Evolutionary conservation across 53 echinoderm and acorn worm genomes (phyloP).

Genomic region (Stichopus horrens): DNA sequence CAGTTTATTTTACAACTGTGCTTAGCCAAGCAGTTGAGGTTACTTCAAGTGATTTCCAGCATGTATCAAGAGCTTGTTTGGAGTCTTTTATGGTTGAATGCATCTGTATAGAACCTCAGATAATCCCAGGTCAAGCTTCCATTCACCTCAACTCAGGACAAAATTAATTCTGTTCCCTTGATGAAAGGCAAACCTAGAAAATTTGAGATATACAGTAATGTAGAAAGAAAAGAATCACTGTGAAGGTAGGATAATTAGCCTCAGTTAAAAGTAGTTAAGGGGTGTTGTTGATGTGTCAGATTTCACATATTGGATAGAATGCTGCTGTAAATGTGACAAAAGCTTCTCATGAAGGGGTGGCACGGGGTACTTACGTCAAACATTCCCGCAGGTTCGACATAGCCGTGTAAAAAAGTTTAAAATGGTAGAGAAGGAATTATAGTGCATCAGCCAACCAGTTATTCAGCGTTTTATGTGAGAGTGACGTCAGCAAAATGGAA

Average conservation of each 20-base stretch:
- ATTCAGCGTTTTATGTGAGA: too few species aligned
- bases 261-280: not conserved
- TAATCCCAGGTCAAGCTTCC: conserved; percentile 3
- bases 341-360: too few species aligned
- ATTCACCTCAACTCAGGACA: not conserved
- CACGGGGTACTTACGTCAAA: too few species aligned
- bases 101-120: not conserved
- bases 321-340: too few species aligned
- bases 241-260: not conserved
- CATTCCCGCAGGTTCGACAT: too few species aligned
- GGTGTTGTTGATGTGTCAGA: not conserved
- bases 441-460: too few species aligned
- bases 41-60: too few species aligned
- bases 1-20: not conserved
- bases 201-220: not conserved
- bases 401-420: too few species aligned
- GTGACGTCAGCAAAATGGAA: too few species aligned
- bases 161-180: not conserved
- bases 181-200: not conserved
- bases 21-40: not conserved
- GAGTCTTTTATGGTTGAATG: not conserved
- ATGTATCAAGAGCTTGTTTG: not conserved
- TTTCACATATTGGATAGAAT: too few species aligned
- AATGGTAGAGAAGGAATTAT: too few species aligned
- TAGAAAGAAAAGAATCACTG: not conserved